Conservation (phyloP, 2,888 invertebrate species). For the Magallana nippona region DNA sequence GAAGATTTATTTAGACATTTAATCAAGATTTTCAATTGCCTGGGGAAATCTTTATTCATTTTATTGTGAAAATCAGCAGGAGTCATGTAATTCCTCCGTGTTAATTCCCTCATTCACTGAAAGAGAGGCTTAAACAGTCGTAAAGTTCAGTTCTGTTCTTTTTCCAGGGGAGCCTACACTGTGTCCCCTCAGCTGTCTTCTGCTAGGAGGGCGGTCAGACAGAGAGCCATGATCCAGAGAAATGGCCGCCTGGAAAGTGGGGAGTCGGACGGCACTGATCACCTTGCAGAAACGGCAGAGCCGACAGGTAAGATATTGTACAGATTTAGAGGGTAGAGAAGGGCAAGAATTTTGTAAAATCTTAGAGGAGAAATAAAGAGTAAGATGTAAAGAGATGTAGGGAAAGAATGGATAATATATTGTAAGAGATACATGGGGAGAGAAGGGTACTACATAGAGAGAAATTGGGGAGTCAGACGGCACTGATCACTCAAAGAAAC, state of each 20-base stretch:
- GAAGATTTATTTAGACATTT: constrained; percentile 14
- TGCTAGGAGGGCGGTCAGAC: constrained; percentile 61
- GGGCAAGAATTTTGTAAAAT: not conserved
- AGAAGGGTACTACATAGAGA: too few relatives aligned
- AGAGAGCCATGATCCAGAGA: constrained; percentile 63
- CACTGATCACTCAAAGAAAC: constrained; percentile 60
- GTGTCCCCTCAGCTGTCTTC: constrained; percentile 58
- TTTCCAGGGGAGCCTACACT: constrained; percentile 52
- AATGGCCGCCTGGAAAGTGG: constrained; percentile 57
- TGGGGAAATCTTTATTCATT: not conserved
- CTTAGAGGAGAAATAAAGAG: not conserved
- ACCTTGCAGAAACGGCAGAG: constrained; percentile 58
- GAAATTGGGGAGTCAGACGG: constrained; percentile 65
- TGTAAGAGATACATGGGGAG: too few relatives aligned
- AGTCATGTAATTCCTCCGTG: not conserved
- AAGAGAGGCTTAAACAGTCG: constrained; percentile 2
- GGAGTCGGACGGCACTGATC: constrained; percentile 65
- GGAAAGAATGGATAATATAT: too few relatives aligned
- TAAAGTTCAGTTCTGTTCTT: not conserved
- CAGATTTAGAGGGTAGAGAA: not conserved
- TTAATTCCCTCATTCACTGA: not conserved
- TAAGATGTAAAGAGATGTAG: too few relatives aligned
- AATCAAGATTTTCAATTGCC: not conserved
- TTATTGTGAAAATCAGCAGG: not conserved
- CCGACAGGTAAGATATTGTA: not conserved